phyloP scores from a whole-genome alignment of 2,113 vertebrate species.

The Sclerurus mexicanus region DNA sequence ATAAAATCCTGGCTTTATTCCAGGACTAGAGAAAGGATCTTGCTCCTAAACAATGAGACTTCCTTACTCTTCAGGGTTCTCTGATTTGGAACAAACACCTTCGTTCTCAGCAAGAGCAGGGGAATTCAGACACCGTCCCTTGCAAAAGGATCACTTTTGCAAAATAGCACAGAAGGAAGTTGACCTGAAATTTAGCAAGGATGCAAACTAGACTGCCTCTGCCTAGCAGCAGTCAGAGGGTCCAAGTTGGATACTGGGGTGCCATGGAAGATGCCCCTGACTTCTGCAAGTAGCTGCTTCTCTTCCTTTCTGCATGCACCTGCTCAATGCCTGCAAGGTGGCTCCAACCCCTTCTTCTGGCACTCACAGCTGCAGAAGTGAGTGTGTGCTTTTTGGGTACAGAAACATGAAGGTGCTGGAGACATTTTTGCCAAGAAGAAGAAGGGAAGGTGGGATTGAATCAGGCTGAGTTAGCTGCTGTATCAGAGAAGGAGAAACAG shows the following conservation, averaged over 20 bases:
- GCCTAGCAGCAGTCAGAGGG: neutral
- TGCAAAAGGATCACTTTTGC: neutral
- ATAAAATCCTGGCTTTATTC: neutral
- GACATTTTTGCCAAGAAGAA: neutral
- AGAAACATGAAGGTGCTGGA: neutral
- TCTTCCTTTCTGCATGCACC: neutral
- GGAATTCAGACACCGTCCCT: neutral
- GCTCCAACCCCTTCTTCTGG: neutral
- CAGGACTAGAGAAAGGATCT: neutral
- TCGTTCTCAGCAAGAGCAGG: neutral
- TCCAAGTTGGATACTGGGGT: neutral
- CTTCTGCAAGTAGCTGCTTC: neutral
- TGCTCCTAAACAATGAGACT: neutral
- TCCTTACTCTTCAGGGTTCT: neutral
- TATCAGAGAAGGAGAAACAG: neutral
- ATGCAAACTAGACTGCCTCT: neutral
- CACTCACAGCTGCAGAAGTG: neutral
- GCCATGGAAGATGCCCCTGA: neutral
- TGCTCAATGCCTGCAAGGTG: neutral
- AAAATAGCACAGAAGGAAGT: neutral
- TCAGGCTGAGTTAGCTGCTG: neutral
- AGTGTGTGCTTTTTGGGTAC: accelerated
- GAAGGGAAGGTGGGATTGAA: neutral
- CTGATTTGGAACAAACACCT: neutral
- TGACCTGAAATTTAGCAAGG: neutral